These are phyloP conservation scores for Urosaurus nigricauda DNA, from an alignment of 2,797 vertebrate genomes.

Conservation along the genomic window DNA sequence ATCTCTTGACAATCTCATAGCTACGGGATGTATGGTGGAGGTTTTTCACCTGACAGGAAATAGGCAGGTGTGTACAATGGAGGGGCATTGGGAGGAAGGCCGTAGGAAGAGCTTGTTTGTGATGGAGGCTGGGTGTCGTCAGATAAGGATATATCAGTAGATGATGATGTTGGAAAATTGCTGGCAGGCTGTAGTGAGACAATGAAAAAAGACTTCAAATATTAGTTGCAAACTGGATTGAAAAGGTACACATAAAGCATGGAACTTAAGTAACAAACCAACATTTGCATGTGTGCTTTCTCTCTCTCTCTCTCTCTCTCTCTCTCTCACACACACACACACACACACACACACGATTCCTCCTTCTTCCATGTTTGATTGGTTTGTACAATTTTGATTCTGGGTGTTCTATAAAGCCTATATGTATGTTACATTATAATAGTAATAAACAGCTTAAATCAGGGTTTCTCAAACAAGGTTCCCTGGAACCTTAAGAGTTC, in stretches of 20 bases:
- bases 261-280: not conserved
- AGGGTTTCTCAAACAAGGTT: too few relatives aligned
- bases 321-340: too few relatives aligned
- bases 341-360: too few relatives aligned
- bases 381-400: not conserved
- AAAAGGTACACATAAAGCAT: not conserved
- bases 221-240: not conserved
- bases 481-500: too few relatives aligned
- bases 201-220: slow-evolving; percentile 54
- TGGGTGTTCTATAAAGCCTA: not conserved
- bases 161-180: slow-evolving; percentile 80
- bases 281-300: not conserved
- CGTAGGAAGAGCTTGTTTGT: slow-evolving; percentile 82
- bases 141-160: slow-evolving; percentile 79
- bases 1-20: slow-evolving; percentile 39
- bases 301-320: too few relatives aligned
- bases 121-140: slow-evolving; percentile 80
- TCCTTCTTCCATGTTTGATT: not conserved
- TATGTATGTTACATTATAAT: not conserved
- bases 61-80: slow-evolving; percentile 81
- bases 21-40: slow-evolving; percentile 92
- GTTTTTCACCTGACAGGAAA: slow-evolving; percentile 89
- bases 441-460: not conserved
- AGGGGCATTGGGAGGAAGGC: slow-evolving; percentile 85
- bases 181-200: slow-evolving; percentile 82